Evolutionary conservation across 2,113 vertebrate genomes (phyloP).

Genomic region (Sinocyclocheilus anshuiensis): DNA sequence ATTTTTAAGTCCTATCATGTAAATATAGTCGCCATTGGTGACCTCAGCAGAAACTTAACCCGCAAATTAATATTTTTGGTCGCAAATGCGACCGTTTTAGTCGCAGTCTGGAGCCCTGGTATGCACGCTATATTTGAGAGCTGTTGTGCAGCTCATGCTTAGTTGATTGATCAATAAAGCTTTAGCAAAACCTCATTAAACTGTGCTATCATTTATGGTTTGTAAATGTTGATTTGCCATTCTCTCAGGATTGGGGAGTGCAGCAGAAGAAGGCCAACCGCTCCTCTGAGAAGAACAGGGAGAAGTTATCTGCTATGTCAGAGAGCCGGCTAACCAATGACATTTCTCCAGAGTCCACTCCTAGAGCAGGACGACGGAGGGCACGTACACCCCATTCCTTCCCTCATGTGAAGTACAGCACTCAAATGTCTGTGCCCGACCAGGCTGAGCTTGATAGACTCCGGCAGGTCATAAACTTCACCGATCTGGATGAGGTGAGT

Average conservation of each 20-base stretch:
- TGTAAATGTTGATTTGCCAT: not conserved
- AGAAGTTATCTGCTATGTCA: constrained; percentile 84
- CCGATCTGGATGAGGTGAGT: constrained; percentile 95
- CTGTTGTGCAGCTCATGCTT: not conserved
- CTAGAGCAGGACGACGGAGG: constrained; percentile 86
- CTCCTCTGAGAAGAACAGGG: constrained; percentile 96
- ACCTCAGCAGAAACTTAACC: too few relatives aligned
- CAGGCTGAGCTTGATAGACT: constrained; percentile 94
- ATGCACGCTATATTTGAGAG: not conserved
- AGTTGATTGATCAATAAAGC: not conserved
- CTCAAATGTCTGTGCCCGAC: constrained; percentile 96
- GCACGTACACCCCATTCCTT: constrained; percentile 85
- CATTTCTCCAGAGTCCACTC: constrained; percentile 98
- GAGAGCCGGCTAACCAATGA: constrained; percentile 92
- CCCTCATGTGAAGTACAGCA: constrained; percentile 87
- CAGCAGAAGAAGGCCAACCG: constrained; percentile 95
- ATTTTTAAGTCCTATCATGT: too few relatives aligned
- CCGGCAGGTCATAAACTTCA: constrained; percentile 95
- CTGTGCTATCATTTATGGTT: not conserved
- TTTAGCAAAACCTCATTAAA: not conserved
- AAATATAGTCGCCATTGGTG: too few relatives aligned
- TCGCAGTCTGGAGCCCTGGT: too few relatives aligned
- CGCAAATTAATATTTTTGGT: too few relatives aligned
- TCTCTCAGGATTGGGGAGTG: constrained; percentile 86
- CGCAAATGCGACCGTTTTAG: too few relatives aligned